Evolutionary conservation across 1,140 invertebrate species (phyloP).

Genomic region (Acyrthosiphon pisum): DNA sequence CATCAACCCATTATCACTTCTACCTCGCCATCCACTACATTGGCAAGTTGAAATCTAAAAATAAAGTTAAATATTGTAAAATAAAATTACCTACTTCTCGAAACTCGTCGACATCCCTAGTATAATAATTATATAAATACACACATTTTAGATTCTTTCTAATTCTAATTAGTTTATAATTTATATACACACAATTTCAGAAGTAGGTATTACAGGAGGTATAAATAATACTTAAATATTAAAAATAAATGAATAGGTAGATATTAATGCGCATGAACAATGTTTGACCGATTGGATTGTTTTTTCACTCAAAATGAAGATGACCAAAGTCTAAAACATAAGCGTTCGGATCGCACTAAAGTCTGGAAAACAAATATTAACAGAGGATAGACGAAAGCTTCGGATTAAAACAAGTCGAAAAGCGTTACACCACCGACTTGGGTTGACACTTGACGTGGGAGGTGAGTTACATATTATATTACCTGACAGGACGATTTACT

Average conservation of each 20-base stretch:
- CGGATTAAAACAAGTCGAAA: neutral
- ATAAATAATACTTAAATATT: neutral
- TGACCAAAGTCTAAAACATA: neutral
- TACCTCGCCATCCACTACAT: slow-evolving; percentile 25
- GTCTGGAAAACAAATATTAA: neutral
- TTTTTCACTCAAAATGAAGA: neutral
- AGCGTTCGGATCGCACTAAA: neutral
- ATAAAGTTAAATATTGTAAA: neutral
- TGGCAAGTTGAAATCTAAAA: slow-evolving; percentile 20
- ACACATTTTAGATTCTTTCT: neutral
- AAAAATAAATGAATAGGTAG: too few species aligned
- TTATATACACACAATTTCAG: neutral
- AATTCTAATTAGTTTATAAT: neutral
- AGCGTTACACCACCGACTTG: too few species aligned
- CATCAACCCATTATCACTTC: neutral
- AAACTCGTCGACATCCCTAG: neutral
- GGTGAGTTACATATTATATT: neutral
- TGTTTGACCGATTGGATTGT: neutral
- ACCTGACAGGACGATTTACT: slow-evolving; percentile 30
- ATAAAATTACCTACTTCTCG: neutral
- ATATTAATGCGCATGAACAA: neutral
- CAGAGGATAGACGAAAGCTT: neutral
- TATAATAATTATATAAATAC: too few species aligned
- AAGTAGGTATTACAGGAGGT: neutral
- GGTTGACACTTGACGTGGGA: neutral